Evolutionary conservation across 2,797 vertebrate genomes (phyloP).

Genomic region (Anas capensis): DNA sequence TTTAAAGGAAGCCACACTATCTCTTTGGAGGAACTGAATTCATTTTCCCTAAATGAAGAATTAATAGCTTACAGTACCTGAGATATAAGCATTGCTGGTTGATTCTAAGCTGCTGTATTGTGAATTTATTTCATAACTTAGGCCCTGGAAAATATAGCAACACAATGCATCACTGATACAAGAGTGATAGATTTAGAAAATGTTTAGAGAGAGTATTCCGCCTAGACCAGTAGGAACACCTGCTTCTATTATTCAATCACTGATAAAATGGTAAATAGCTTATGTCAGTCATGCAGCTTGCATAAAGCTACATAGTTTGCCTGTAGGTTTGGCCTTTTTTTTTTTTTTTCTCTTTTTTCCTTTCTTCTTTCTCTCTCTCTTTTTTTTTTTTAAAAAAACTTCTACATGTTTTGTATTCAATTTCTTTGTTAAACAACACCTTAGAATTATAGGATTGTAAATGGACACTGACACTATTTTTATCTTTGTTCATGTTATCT

Average conservation of each 20-base stretch:
- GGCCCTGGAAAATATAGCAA: conserved; percentile 56
- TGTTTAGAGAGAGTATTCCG: conserved; percentile 73
- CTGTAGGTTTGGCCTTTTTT: conserved; percentile 64
- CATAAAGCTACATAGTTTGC: conserved; percentile 74
- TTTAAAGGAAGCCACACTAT: not conserved
- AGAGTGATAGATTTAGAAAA: conserved; percentile 75
- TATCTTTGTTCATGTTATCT: conserved; percentile 69
- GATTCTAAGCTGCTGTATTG: conserved; percentile 56
- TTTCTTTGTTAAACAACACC: conserved; percentile 72
- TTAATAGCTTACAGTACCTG: conserved; percentile 46
- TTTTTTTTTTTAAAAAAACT: not conserved
- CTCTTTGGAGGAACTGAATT: conserved; percentile 25
- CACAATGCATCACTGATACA: conserved; percentile 76
- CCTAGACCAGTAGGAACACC: conserved; percentile 77
- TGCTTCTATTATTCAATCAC: conserved; percentile 79
- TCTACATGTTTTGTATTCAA: conserved; percentile 58
- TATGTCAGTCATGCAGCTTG: conserved; percentile 73
- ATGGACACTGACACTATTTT: conserved; percentile 70
- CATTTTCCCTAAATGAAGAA: conserved; percentile 65
- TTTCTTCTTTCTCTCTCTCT: not conserved
- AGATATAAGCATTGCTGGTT: conserved; percentile 42
- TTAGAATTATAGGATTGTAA: conserved; percentile 73
- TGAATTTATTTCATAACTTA: conserved; percentile 68
- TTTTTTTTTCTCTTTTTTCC: not conserved
- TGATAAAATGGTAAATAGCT: conserved; percentile 82